Conservation (phyloP, 1,140 invertebrate genomes). For the Listronotus bonariensis region DNA sequence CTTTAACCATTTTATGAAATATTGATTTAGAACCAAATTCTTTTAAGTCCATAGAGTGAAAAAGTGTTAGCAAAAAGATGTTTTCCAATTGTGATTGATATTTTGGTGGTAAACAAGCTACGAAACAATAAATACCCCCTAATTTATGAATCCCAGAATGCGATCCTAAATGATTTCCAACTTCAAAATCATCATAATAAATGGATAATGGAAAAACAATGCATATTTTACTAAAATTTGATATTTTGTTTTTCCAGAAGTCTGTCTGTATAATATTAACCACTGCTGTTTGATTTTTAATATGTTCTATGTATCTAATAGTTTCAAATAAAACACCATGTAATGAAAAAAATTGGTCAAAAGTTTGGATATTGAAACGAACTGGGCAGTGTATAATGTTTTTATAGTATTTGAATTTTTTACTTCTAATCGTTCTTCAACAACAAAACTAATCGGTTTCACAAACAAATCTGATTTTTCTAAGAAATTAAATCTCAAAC, state of each 20-base stretch:
- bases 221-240: neutral
- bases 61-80: neutral
- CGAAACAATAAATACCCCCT: neutral
- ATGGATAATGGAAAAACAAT: constrained; percentile 20
- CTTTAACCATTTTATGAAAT: neutral
- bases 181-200: constrained; percentile 4
- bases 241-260: constrained; percentile 21
- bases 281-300: neutral
- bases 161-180: constrained; percentile 2
- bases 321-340: neutral
- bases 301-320: neutral
- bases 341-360: neutral
- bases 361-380: too few species aligned
- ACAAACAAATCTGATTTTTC: too few species aligned
- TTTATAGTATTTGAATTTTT: too few species aligned
- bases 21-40: constrained; percentile 1
- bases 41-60: neutral
- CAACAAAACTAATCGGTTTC: too few species aligned
- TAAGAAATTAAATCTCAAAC: too few species aligned
- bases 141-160: constrained; percentile 12
- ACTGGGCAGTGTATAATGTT: too few species aligned
- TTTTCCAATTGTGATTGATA: constrained; percentile 8
- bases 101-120: constrained; percentile 9
- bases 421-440: too few species aligned
- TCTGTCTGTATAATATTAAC: constrained; percentile 15